Percentiles rank a stretch among this genome's conserved stretches.
phyloP scores from a whole-genome alignment of 2,113 vertebrate species.

The Myocastor coypus region DNA sequence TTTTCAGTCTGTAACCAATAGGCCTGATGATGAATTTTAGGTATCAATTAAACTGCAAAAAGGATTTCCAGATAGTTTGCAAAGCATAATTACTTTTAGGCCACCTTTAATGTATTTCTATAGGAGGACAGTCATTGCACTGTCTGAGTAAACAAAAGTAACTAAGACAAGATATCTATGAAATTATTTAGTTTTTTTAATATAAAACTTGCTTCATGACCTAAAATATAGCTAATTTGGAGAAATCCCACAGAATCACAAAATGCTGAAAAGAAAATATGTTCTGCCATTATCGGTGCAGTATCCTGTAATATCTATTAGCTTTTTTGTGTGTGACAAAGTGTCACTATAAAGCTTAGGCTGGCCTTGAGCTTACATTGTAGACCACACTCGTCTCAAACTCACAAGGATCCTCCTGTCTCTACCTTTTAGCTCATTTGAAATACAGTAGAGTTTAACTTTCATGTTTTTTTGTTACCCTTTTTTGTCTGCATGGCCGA shows the following conservation, averaged over 20 bases:
- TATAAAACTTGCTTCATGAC: background rate
- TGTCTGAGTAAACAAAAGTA: too few species aligned
- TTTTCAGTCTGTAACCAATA: background rate
- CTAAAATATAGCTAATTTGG: background rate
- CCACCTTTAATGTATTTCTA: background rate
- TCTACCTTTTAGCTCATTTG: background rate
- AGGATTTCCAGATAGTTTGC: background rate
- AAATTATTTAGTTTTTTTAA: background rate
- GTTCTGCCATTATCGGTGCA: background rate
- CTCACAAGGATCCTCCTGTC: too few species aligned
- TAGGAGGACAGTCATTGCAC: background rate
- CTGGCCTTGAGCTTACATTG: too few species aligned
- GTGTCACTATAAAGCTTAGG: too few species aligned
- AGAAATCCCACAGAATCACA: background rate
- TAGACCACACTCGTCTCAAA: too few species aligned
- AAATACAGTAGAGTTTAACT: background rate
- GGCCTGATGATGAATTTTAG: background rate
- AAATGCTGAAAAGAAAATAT: background rate
- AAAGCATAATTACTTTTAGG: too few species aligned
- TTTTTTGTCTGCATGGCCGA: background rate
- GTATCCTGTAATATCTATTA: background rate
- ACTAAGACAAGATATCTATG: too few species aligned
- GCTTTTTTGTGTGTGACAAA: too few species aligned
- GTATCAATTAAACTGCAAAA: background rate
- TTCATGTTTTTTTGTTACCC: background rate